phyloP scores from a whole-genome alignment of 2,113 vertebrate genomes.

The Nycticebus coucang region DNA sequence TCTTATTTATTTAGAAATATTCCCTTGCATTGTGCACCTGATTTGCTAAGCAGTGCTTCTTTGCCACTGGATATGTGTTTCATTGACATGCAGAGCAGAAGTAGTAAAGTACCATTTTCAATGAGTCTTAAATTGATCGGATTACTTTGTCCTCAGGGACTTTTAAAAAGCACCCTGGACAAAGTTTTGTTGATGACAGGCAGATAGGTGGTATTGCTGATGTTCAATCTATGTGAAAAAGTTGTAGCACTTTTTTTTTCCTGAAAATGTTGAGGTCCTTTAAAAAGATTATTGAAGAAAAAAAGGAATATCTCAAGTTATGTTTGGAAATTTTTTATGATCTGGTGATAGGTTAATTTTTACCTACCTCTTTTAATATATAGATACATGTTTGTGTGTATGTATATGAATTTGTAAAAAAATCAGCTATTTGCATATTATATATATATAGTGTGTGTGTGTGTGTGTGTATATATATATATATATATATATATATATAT shows the following conservation, averaged over 20 bases:
- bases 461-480: neutral
- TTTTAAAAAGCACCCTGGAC: neutral
- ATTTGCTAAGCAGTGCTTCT: neutral
- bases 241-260: neutral
- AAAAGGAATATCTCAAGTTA: neutral
- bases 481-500: neutral
- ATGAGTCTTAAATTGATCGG: slow-evolving; percentile 38
- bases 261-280: neutral
- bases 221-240: slow-evolving; percentile 22
- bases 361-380: neutral
- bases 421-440: too few relatives aligned
- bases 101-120: neutral
- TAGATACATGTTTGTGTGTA: neutral
- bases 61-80: neutral
- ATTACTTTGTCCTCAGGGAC: neutral
- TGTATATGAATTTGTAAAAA: neutral
- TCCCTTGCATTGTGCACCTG: too few relatives aligned
- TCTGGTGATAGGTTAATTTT: neutral
- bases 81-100: neutral
- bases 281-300: neutral
- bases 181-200: neutral
- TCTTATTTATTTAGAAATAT: too few relatives aligned
- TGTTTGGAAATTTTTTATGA: neutral
- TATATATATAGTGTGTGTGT: neutral
- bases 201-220: neutral